Base-by-base conservation (phyloP, 2,797 vertebrate genomes). In the Onychomys torridus region DNA sequence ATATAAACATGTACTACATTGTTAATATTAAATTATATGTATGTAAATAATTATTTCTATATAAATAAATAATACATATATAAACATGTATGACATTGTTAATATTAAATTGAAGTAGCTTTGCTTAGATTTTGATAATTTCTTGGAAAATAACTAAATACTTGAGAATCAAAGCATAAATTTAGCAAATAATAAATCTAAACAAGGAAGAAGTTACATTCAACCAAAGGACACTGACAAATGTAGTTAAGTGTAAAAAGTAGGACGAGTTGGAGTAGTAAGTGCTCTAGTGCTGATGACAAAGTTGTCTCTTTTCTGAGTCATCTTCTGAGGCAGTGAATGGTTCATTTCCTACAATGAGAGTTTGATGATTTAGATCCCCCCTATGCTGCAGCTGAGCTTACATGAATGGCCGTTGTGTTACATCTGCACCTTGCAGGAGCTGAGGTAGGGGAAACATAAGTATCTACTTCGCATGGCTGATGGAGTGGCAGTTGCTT, bases 211-310 rank as follows among this genome's bases (percentile, higher is more conserved):
- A 87, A 91, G 63, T 59, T 1, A 14, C 21, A 77, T 13, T 69
- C 23, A 79, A 21, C 11, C 11, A 34, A 63, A 65, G 37, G 52
- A 55, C 52, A 88, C 10, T 29, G 10, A 46, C 4, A 25, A 43
- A 1, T 83, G 0, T 25, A 71, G 3, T 55, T 57, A 46, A 46
- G 34, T 0, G n/a, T 32, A 4, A 14, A 37, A 61, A 65, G 3
- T 14, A 78, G 13, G 21, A 67, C 55, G 34, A 40, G 5, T 52
- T 73, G 23, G 0, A 29, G 2, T 61, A 25, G 29, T 49, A 37
- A 1, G 0, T 61, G 46, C 4, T 16, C 4, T 1, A 6, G 16
- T 65, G 46, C 2, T 32, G 23, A 73, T 37, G 29, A 0, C 3
- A 83, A 89, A 32, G 16, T 0, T 55, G 0, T 59, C n/a, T 92